Conservation (phyloP, 2,113 vertebrate genomes). For the Leucoraja erinaceus region DNA sequence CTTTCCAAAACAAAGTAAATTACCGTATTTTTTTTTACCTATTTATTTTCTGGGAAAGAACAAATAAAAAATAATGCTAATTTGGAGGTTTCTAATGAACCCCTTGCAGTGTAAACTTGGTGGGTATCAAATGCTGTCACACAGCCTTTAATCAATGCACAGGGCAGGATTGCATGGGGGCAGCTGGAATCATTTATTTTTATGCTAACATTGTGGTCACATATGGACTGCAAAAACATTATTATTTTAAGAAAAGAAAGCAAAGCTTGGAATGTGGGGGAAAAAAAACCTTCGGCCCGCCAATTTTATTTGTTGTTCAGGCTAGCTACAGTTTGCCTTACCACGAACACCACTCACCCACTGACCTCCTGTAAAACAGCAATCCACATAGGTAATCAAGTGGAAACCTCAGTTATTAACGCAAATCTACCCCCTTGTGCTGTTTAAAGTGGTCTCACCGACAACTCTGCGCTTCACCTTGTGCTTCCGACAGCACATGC, state of each 20-base stretch:
- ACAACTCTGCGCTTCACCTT: background rate
- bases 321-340: background rate
- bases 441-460: background rate
- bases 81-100: background rate
- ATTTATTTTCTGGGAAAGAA: background rate
- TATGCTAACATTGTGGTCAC: background rate
- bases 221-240: constrained; percentile 26
- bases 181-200: constrained; percentile 35
- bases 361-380: background rate
- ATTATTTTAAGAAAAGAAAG: constrained; percentile 9
- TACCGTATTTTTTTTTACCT: background rate
- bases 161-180: background rate
- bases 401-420: background rate
- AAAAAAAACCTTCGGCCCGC: background rate
- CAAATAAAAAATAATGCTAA: background rate
- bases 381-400: background rate
- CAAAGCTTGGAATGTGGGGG: background rate
- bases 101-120: background rate
- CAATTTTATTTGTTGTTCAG: background rate
- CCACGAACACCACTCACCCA: background rate
- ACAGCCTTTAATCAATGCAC: background rate
- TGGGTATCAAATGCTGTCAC: background rate
- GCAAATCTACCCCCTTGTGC: background rate
- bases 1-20: background rate
- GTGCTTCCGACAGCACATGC: background rate